Percentiles rank a stretch among this genome's conserved stretches.
Conservation (phyloP, 2,888 invertebrate species). For the Hemistola chrysoprasaria region DNA sequence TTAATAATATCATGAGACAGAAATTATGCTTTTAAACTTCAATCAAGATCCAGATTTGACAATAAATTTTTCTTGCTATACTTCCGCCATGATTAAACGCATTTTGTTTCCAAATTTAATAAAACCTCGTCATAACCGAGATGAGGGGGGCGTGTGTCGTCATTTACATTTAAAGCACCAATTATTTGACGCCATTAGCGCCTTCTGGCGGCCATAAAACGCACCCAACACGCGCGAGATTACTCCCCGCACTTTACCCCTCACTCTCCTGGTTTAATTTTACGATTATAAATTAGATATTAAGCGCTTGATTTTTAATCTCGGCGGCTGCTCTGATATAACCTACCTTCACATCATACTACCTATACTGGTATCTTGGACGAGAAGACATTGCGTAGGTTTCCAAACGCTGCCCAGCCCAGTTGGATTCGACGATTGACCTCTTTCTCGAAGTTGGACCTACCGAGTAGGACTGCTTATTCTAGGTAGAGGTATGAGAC, state of each 20-base stretch:
- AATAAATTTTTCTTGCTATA: too few relatives aligned
- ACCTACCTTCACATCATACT: too few relatives aligned
- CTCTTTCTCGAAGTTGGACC: too few relatives aligned
- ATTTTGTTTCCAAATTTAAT: conserved; percentile 66
- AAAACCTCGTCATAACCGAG: conserved; percentile 47
- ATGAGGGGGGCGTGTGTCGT: conserved; percentile 63
- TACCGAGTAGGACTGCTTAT: too few relatives aligned
- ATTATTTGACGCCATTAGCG: conserved; percentile 81
- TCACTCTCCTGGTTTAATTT: conserved; percentile 41
- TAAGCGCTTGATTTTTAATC: conserved; percentile 71
- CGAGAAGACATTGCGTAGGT: too few relatives aligned
- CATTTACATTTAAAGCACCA: conserved; percentile 82
- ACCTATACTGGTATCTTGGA: conserved; percentile 4
- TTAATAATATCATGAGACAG: too few relatives aligned
- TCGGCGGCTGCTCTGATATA: too few relatives aligned
- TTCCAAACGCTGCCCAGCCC: too few relatives aligned
- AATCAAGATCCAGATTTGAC: too few relatives aligned
- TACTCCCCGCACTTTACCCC: conserved; percentile 37
- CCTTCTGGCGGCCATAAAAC: conserved; percentile 75
- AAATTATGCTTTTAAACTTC: too few relatives aligned
- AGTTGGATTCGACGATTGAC: too few relatives aligned
- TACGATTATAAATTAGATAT: conserved; percentile 72
- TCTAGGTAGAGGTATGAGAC: too few relatives aligned
- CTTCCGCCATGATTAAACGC: conserved; percentile 12
- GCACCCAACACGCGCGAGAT: conserved; percentile 71